Evolutionary conservation across 2,797 vertebrate genomes (phyloP), one percentile per base, ranked within the genome.

Genomic region (Sciaenops ocellatus): DNA sequence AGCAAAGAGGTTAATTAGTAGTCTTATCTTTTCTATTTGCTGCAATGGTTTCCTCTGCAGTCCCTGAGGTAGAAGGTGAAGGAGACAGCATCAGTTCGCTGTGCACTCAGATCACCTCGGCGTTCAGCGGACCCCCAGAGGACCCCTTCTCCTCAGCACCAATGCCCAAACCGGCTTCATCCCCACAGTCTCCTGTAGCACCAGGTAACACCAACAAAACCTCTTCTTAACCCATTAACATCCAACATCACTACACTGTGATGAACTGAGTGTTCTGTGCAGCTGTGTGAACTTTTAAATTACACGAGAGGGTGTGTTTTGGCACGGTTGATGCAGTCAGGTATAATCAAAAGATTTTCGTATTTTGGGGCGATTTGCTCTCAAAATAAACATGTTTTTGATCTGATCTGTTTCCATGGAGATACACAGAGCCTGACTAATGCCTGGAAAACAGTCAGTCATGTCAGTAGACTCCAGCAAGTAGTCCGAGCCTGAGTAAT

Each of bases 141-240:
- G 98, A 99, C 82, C 98, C 98, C 44, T 99, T 99, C 93, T 96
- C 97, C 30, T 98, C 97, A 0, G 98, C 97, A 6, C 98, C 98
- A 0, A 99, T 99, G 98, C 96, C 97, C 83, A 98, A 97, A 90
- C 96, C 97, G 5, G 85, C 95, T 51, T 97, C 97, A 1, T 97
- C 97, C 22, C 97, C 98, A 0, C 98, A 98, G 86, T 98, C 98
- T 80, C 97, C 98, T 57, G 95, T 95, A 66, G 96, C 96, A 61
- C 97, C 97, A 97, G 98, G 98, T 99, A 86, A 80, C 18, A 12
- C 11, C 52, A 26, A 15, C 12, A 26, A 52, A 55, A 7, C 41
- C 42, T 71, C 55, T 10, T 17, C 6, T 6, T 1, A 22, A 8
- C 52, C 18, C 38, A 3, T 38, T 1, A 15, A 38, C 6, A 34